phyloP scores from a whole-genome alignment of 2,888 invertebrate genomes.

The Chirona hameri region DNA sequence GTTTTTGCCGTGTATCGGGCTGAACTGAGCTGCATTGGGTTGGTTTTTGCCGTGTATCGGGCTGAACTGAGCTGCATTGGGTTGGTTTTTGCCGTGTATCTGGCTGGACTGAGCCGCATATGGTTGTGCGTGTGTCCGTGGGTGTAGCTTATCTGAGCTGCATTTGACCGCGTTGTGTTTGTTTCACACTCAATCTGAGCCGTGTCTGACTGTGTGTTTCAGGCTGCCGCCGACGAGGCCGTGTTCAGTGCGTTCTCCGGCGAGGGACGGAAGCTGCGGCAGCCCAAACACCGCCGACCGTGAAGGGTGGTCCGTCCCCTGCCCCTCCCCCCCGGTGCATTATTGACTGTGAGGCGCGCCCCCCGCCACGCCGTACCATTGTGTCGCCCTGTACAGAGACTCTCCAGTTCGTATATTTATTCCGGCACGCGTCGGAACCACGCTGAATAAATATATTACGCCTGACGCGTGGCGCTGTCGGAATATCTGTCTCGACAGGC shows the following conservation, averaged over 20 bases:
- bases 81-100: no score
- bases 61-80: no score
- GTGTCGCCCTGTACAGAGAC: background rate
- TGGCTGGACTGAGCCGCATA: no score
- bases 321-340: no score
- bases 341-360: background rate
- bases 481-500: no score
- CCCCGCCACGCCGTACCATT: background rate
- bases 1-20: no score
- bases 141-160: no score
- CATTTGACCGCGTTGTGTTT: no score
- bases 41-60: no score
- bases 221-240: background rate
- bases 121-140: no score
- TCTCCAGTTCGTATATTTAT: constrained; percentile 26
- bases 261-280: constrained; percentile 32
- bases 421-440: background rate
- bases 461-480: background rate
- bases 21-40: no score
- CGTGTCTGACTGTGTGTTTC: background rate
- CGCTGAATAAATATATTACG: constrained; percentile 12
- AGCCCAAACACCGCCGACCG: constrained; percentile 31
- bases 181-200: no score
- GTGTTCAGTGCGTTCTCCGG: constrained; percentile 33
- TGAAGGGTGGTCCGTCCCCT: background rate